Evolutionary conservation across 2,113 vertebrate genomes (phyloP).

Genomic region (Irena cyanogastra): DNA sequence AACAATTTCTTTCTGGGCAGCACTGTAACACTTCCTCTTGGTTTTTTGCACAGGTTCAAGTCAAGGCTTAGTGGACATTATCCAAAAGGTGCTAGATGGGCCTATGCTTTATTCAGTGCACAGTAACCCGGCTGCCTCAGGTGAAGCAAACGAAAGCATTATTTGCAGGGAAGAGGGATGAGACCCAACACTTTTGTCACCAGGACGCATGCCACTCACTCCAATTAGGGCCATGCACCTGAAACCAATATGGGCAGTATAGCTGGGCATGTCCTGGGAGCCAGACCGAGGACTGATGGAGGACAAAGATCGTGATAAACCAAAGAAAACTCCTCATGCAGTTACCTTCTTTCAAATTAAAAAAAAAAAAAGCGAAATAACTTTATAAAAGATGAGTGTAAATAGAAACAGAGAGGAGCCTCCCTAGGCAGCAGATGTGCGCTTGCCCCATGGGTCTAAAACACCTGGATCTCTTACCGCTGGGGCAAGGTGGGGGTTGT

Average conservation of each 20-base stretch:
- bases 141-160: background rate
- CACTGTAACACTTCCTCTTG: accelerated
- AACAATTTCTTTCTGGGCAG: background rate
- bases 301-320: accelerated
- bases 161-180: too few species aligned
- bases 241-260: background rate
- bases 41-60: accelerated
- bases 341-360: background rate
- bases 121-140: background rate
- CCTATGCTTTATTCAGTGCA: background rate
- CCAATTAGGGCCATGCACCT: background rate
- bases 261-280: too few species aligned
- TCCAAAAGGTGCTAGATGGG: accelerated
- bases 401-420: background rate
- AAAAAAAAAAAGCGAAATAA: too few species aligned
- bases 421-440: accelerated
- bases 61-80: accelerated
- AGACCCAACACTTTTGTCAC: background rate
- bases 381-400: too few species aligned
- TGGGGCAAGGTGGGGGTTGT: too few species aligned
- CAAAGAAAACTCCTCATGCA: background rate
- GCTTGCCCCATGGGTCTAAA: background rate
- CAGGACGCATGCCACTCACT: accelerated
- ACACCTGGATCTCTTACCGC: accelerated
- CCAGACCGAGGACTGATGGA: accelerated